These are phyloP conservation scores for Latrodectus elegans DNA, from an alignment of 2,888 invertebrate species.

Conservation along the genomic window DNA sequence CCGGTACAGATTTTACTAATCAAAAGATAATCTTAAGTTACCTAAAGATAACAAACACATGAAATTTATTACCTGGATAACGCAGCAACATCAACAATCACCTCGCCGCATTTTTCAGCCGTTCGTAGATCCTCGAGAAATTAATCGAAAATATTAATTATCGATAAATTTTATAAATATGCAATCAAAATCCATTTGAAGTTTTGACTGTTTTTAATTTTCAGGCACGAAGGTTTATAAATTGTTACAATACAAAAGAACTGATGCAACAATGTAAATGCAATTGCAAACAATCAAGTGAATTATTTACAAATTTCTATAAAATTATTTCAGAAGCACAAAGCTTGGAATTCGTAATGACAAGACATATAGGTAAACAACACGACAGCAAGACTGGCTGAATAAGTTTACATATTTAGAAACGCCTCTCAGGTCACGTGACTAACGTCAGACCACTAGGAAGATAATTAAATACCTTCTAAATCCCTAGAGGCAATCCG, in stretches of 20 bases:
- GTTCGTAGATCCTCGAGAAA: not conserved
- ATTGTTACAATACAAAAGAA: too few relatives aligned
- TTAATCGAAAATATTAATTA: constrained; percentile 19
- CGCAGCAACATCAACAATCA: constrained; percentile 7
- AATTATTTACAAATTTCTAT: too few relatives aligned
- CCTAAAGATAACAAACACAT: constrained; percentile 15
- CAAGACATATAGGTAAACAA: not conserved
- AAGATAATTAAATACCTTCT: not conserved
- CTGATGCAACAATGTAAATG: too few relatives aligned
- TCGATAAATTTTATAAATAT: not conserved
- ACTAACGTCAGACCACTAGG: constrained; percentile 30
- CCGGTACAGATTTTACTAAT: too few relatives aligned
- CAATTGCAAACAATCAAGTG: too few relatives aligned
- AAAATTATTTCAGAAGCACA: too few relatives aligned
- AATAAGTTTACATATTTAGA: constrained; percentile 57
- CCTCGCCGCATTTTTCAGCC: constrained; percentile 9
- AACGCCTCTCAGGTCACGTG: constrained; percentile 62
- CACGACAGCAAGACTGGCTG: constrained; percentile 7
- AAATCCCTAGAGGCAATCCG: too few relatives aligned
- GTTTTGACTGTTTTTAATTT: too few relatives aligned
- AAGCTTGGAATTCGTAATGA: not conserved
- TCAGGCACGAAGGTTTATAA: too few relatives aligned
- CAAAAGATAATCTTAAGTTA: not conserved
- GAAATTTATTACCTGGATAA: constrained; percentile 33
- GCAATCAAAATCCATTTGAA: not conserved